Base-by-base conservation (phyloP, 1,140 invertebrate genomes). In the Heliconius himera region DNA sequence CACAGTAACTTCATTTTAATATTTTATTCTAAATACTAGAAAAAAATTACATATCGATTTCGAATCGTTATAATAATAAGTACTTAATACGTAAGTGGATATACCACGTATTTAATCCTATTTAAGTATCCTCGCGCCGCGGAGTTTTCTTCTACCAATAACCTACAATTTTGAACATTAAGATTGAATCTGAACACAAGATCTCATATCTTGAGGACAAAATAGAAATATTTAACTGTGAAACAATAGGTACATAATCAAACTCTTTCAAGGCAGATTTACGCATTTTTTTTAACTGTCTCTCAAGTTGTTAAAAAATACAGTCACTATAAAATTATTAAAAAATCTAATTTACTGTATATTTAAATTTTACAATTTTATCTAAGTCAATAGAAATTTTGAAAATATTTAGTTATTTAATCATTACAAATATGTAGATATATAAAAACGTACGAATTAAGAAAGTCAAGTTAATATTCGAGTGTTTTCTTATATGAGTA, bases 51-150 rank as follows among this genome's bases (percentile, higher is more conserved):
- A 66, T 66, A 29, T 66, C 60, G 60, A 66, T 66, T 66, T 66
- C 13, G 26, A 66, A 66, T 66, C 60, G 60, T 66, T 16, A 66
- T 66, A 29, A 16, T 66, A 29, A 29, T 66, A 29, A 66, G 16
- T 9, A 56, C n/a, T 51, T 51, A 46, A 66, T 5, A 29, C 1
- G 11, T 66, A 66, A 66, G 26, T 66, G 60, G 26, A 29, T 66
- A 13, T 66, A 26, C 60, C 8, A 72, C 36, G 70, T 74, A 3
- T 73, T 70, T 70, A 82, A 70, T 73, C 46, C 70, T 83, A 80
- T 78, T 81, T 83, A 83, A 83, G 82, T 83, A 81, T 41, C 46
- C 74, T 56, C 20, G 56, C 49, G 78, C 81, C 82, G 82, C 82
- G 51, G 41, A 77, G 60, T 8, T 6, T 36, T 36, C 33, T 33